Evolutionary conservation across 2,797 vertebrate species (phyloP).

Genomic region (Australoheros facetus): DNA sequence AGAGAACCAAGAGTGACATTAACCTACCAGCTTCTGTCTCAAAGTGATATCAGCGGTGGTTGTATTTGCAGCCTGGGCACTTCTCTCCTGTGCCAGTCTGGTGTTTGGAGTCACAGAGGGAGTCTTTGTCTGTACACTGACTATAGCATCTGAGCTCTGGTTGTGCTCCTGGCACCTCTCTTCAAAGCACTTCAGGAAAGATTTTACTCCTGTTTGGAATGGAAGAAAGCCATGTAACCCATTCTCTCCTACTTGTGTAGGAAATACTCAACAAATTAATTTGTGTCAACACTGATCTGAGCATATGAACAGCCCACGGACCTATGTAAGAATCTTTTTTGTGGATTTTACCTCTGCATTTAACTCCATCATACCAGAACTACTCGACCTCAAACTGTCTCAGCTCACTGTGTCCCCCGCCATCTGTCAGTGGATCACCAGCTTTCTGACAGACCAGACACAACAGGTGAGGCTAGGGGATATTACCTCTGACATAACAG

Average conservation of each 20-base stretch:
- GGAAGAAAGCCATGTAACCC: neutral
- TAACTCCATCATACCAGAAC: neutral
- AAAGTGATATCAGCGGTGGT: constrained; percentile 85
- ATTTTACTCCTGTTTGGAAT: constrained; percentile 83
- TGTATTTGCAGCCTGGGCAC: constrained; percentile 79
- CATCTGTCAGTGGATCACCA: neutral
- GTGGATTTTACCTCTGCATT: neutral
- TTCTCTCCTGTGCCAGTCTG: constrained; percentile 86
- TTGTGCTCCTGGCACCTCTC: constrained; percentile 86
- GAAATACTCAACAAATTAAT: neutral
- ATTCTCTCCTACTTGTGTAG: neutral
- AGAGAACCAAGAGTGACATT: fast-evolving
- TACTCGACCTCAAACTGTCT: neutral
- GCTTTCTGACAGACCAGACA: neutral
- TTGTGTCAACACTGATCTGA: fast-evolving
- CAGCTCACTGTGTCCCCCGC: neutral
- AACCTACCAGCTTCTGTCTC: constrained; percentile 88
- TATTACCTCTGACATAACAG: neutral
- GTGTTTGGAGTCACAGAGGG: constrained; percentile 81
- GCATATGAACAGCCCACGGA: neutral
- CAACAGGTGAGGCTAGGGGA: neutral
- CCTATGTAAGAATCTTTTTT: neutral
- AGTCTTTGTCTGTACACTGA: constrained; percentile 59
- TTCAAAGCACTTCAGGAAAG: constrained; percentile 93
- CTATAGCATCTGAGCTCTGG: constrained; percentile 71